Conservation (phyloP, 2,888 invertebrate species). For the Toxonevra muliebris region DNA sequence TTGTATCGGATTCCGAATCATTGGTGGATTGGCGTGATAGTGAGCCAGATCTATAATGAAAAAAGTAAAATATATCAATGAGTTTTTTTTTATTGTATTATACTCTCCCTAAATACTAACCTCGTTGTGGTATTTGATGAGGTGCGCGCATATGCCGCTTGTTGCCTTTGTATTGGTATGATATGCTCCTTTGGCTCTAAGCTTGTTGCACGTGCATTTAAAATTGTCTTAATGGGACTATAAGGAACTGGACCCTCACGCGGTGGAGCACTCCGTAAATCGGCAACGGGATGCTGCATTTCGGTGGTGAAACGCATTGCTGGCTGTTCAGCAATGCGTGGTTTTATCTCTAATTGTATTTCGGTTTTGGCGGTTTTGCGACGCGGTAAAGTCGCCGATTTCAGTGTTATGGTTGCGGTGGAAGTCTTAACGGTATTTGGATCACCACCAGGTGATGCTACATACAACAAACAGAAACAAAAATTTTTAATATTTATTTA, state of each 20-base stretch:
- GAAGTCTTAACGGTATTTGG: slow-evolving; percentile 67
- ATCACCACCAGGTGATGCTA: slow-evolving; percentile 54
- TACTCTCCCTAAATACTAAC: slow-evolving; percentile 41
- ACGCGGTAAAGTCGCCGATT: slow-evolving; percentile 74
- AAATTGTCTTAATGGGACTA: slow-evolving; percentile 56
- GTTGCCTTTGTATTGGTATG: slow-evolving; percentile 72
- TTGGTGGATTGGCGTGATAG: slow-evolving; percentile 71
- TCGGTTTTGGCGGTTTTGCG: slow-evolving; percentile 74
- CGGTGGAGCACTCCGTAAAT: slow-evolving; percentile 64
- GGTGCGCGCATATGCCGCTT: slow-evolving; percentile 59
- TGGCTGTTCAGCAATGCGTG: slow-evolving; percentile 59
- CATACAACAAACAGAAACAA: not conserved
- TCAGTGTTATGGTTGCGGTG: slow-evolving; percentile 73
- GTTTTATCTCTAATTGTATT: slow-evolving; percentile 70
- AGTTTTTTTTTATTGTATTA: not conserved
- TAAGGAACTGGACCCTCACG: slow-evolving; percentile 61
- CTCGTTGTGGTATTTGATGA: slow-evolving; percentile 60
- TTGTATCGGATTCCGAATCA: slow-evolving; percentile 77
- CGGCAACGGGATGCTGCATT: slow-evolving; percentile 69
- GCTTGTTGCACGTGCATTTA: slow-evolving; percentile 68
- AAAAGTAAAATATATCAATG: slow-evolving; percentile 15
- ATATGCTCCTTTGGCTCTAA: slow-evolving; percentile 74
- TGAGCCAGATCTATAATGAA: slow-evolving; percentile 54
- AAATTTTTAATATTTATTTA: slow-evolving; percentile 9
- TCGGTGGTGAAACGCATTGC: slow-evolving; percentile 70